Conservation (phyloP, 2,797 vertebrate genomes). For the Rhabdophis nuchalis region DNA sequence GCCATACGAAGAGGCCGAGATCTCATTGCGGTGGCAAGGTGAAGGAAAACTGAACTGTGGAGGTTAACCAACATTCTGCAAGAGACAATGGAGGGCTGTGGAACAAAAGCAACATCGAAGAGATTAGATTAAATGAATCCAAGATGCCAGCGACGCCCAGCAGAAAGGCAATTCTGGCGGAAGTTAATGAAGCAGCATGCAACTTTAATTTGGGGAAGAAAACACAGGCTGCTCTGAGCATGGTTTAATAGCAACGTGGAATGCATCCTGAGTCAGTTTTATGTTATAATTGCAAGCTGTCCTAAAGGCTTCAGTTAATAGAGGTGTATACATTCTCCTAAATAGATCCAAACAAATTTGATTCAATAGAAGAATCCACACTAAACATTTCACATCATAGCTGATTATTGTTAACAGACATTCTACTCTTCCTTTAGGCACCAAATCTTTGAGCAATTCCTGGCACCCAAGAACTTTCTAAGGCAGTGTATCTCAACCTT, state of each 20-base stretch:
- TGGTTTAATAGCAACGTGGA: no score
- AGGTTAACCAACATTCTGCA: background rate
- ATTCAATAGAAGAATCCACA: background rate
- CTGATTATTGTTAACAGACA: background rate
- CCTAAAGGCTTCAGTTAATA: background rate
- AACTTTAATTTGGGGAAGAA: background rate
- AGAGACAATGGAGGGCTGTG: fast-evolving
- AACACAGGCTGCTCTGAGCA: background rate
- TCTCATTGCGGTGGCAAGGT: background rate
- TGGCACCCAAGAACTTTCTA: background rate
- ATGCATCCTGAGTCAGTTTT: background rate
- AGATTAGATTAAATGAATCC: background rate
- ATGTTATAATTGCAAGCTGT: background rate
- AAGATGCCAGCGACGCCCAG: background rate
- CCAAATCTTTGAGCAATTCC: background rate
- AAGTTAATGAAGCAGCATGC: background rate
- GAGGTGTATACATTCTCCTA: background rate
- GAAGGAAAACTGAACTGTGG: background rate
- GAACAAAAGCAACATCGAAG: background rate
- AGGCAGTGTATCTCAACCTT: no score
- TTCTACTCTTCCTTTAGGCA: background rate
- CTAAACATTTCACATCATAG: background rate
- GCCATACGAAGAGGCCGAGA: slow-evolving; percentile 39
- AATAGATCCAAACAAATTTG: background rate
- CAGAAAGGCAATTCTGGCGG: slow-evolving; percentile 1